Evolutionary conservation across 1,140 invertebrate species (phyloP).

Genomic region (Temnothorax nylanderi): DNA sequence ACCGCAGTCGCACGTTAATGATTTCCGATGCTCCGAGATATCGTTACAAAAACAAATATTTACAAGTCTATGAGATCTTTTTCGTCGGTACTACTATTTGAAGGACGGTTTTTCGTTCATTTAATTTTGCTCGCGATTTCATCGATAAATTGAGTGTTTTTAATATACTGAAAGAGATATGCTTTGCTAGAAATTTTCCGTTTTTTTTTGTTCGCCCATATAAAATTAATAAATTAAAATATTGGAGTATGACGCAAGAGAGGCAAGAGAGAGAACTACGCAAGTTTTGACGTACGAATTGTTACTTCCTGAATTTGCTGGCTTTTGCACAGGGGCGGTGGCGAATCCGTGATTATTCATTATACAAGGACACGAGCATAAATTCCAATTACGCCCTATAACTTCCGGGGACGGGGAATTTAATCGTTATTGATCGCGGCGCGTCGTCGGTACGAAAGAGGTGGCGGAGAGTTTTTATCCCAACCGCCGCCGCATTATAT

Average conservation of each 20-base stretch:
- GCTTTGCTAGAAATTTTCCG: neutral
- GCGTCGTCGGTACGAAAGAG: conserved; percentile 21
- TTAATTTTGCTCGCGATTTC: neutral
- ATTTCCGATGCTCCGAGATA: conserved; percentile 22
- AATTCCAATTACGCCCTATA: conserved; percentile 46
- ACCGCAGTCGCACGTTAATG: conserved; percentile 9
- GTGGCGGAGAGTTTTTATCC: neutral
- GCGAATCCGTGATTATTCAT: neutral
- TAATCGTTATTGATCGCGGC: conserved; percentile 49
- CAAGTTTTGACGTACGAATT: neutral
- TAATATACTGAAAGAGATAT: neutral
- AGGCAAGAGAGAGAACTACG: too few species aligned
- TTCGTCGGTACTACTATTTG: neutral
- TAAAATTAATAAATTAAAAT: neutral
- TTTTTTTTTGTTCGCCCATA: neutral
- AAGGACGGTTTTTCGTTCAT: neutral
- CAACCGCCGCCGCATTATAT: neutral
- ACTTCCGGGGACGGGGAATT: conserved; percentile 26
- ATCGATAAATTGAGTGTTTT: neutral
- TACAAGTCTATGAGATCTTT: neutral
- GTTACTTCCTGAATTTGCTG: neutral
- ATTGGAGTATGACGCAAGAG: neutral
- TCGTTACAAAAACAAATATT: conserved; percentile 22
- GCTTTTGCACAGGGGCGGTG: too few species aligned
- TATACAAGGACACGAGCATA: conserved; percentile 40